Conservation (phyloP, 2,888 invertebrate genomes). For the Eugnorisma glareosa region DNA sequence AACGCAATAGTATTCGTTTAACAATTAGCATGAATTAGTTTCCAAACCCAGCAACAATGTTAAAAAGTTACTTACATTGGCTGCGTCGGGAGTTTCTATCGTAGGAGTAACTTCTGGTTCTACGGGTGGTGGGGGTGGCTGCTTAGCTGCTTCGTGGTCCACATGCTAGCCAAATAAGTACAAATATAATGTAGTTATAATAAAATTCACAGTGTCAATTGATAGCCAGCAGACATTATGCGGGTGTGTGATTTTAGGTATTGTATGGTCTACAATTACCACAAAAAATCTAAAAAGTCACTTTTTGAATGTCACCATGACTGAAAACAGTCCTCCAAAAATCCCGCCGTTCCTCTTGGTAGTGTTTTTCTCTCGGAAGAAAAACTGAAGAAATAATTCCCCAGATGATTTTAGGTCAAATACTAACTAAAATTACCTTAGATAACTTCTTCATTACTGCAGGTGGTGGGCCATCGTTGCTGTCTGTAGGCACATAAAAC, state of each 20-base stretch:
- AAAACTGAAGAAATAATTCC: not conserved
- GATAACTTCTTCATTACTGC: conserved; percentile 83
- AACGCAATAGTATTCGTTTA: not conserved
- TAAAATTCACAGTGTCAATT: not conserved
- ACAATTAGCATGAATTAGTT: not conserved
- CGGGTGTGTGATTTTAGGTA: not conserved
- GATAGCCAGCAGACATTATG: not conserved
- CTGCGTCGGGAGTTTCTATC: conserved; percentile 46
- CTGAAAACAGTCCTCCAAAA: not conserved
- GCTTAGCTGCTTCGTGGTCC: conserved; percentile 72
- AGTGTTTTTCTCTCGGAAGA: not conserved
- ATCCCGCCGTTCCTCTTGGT: not conserved
- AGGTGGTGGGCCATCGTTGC: conserved; percentile 90
- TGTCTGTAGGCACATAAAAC: conserved; percentile 94
- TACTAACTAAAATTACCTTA: conserved; percentile 73
- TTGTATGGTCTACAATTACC: not conserved
- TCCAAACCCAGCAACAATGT: not conserved
- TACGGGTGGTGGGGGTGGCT: conserved; percentile 46
- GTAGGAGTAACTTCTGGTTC: conserved; percentile 33
- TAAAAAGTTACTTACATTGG: conserved; percentile 42
- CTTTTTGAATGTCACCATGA: not conserved
- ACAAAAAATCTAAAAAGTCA: too few relatives aligned
- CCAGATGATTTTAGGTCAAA: not conserved
- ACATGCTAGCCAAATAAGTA: conserved; percentile 73
- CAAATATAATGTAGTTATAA: not conserved